Evolutionary conservation across 2,113 vertebrate species (phyloP), one percentile per base, ranked within the genome.

Genomic region (Emydura subglobosa): DNA sequence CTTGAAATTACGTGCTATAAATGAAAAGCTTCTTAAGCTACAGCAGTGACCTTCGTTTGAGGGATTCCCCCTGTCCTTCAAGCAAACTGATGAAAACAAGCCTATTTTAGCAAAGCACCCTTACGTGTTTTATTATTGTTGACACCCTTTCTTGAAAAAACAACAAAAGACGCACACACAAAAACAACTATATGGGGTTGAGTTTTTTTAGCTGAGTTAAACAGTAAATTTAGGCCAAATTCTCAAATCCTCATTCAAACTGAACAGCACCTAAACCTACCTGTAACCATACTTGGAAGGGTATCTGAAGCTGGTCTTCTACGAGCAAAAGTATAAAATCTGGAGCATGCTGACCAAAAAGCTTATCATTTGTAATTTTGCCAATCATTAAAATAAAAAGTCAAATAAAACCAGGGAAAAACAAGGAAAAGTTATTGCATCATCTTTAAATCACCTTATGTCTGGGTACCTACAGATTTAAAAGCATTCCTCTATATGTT

Each of bases 31-130:
- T 59, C 89, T 90, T 85, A 82, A 93, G 88, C 76, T 89, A 85
- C 76, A 85, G 79, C 82, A 96, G 93, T 7, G 11, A 94, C 85
- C 92, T 97, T 95, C 87, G 61, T 93, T 96, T 84, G 54, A 94
- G 95, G 89, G 85, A 91, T 89, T 34, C 85, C 93, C n/a, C 57
- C 42, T n/a, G 51, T 55, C 89, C 78, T 90, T 34, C 44, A 87
- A 85, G 22, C 89, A 91, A 88, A 95, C 1, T 91, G 94, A 96
- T 25, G 27, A 94, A 94, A 96, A 83, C 5, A 94, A 89, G 76
- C 25, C 59, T 25, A 91, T 57, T 91, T 84, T 49, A 81, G 86
- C 74, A 82, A 96, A 96, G 91, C 11, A 79, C 25, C 42, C 82
- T 27, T 31, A 81, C 85, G 91, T 89, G 49, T 42, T 92, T 87